Base-by-base conservation (phyloP, 35 echinoderm and acorn worm species). In the Apostichopus japonicus region DNA sequence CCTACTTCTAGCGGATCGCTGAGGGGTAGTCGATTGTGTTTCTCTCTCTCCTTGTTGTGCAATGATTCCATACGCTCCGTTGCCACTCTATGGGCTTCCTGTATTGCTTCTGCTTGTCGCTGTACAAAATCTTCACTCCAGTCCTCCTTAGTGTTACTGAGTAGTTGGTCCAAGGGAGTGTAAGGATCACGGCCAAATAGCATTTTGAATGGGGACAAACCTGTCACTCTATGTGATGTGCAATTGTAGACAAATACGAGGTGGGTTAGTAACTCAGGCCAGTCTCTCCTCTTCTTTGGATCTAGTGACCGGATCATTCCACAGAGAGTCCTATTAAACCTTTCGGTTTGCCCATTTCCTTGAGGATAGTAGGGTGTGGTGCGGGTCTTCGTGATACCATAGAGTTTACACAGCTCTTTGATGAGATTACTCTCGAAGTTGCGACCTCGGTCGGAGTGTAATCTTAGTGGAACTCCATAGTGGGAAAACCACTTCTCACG, bases 311-410 rank as follows among this genome's bases (percentile, higher is more conserved):
- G 10, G 9, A 86, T 58, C 54, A 86, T 86, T 58, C 21, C 22
- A 58, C 83, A 86, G 51, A 91, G 77, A 78, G 90, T 91, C 5
- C 77, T 52, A 27, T 94, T 94, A 78, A 91, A 92, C 14, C 89
- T 24, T 54, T 94, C 93, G 10, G 21, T 55, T 23, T 86, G 78
- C 55, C 89, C 90, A 53, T 94, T 94, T 0, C 80, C 93, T 17
- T 84, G 44, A 1, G 90, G 93, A 53, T 92, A 90, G 54, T 94
- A 91, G 1, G 88, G 53, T 25, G 90, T 94, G 1, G 79, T 94
- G n/a, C 55, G 59, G 0, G 78, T 71, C 79, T 92, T 94, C 24
- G 70, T 86, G 6, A 94, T 94, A 6, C 23, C 61, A 65, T 94
- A 94, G 25, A 92, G 54, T 19, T 77, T 56, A 24, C 93, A 91